Evolutionary conservation across 2,888 invertebrate genomes (phyloP), one percentile per base, ranked within the genome.

Genomic region (Xestia xanthographa): DNA sequence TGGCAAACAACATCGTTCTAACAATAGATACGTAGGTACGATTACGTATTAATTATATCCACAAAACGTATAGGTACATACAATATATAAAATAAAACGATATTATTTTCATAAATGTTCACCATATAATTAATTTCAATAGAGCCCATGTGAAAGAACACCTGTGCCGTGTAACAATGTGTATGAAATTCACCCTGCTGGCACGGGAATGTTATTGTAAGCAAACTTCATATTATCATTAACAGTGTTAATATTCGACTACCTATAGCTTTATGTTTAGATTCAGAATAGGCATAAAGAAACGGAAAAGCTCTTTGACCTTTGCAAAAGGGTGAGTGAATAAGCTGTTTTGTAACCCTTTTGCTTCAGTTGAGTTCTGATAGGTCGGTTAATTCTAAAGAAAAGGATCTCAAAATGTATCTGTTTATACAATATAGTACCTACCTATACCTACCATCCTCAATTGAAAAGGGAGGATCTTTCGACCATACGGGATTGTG

Each of bases 181-280:
- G 79, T 83, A 82, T 85, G 71, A 50, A 56, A 43, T 26, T 62
- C 73, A 63, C 66, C 66, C 67, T n/a, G 14, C 20, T 43, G 29
- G n/a, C 60, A 65, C 38, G 41, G 50, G 70, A 73, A 38, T 65
- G 45, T 38, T 56, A 17, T 48, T 62, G 38, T 75, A 69, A 22
- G 41, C 17, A 79, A 17, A 20, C 20, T 48, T 48, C 45, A 58
- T 67, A 8, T 66, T 77, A 38, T 20, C 3, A 43, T n/a, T 0
- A 29, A 71, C 5, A 63, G 26, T 14, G 53, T 53, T 63, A 26
- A 17, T n/a, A 12, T 62, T 62, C 17, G 20, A 12, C 14, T 12
- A n/a, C n/a, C n/a, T n/a, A 62, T 34, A 62, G n/a, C 17, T 26
- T 4, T 34, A n/a, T 9, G 29, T 50, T 29, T 50, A 20, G 2